Percentiles rank a stretch among this genome's conserved stretches.
phyloP scores from a whole-genome alignment of 2,113 vertebrate genomes.

The Heteronetta atricapilla region DNA sequence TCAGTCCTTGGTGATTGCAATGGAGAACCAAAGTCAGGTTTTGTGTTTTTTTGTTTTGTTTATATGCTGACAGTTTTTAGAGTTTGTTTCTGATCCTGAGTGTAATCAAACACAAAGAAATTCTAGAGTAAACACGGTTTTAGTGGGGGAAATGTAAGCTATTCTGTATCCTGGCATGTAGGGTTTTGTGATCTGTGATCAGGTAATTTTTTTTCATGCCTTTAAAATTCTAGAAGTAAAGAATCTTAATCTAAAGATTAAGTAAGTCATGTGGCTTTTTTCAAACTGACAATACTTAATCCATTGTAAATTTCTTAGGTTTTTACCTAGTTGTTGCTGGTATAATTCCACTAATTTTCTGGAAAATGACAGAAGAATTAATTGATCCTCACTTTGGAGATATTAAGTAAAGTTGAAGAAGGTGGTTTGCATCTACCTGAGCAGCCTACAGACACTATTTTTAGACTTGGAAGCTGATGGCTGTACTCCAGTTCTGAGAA shows the following conservation, averaged over 20 bases:
- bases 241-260: neutral
- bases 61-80: neutral
- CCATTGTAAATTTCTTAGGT: neutral
- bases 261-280: neutral
- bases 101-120: neutral
- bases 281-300: neutral
- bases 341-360: conserved; percentile 14
- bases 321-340: neutral
- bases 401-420: neutral
- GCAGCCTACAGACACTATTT: neutral
- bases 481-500: neutral
- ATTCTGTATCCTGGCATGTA: neutral
- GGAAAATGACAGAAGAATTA: neutral
- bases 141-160: neutral
- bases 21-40: neutral
- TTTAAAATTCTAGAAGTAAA: neutral
- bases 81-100: neutral
- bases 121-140: neutral
- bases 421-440: neutral
- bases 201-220: neutral
- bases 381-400: neutral
- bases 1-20: neutral
- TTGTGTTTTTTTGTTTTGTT: neutral
- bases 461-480: neutral
- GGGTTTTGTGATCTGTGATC: neutral